Base-by-base conservation (phyloP, 2,888 invertebrate genomes). In the Brachyopa scutellaris region DNA sequence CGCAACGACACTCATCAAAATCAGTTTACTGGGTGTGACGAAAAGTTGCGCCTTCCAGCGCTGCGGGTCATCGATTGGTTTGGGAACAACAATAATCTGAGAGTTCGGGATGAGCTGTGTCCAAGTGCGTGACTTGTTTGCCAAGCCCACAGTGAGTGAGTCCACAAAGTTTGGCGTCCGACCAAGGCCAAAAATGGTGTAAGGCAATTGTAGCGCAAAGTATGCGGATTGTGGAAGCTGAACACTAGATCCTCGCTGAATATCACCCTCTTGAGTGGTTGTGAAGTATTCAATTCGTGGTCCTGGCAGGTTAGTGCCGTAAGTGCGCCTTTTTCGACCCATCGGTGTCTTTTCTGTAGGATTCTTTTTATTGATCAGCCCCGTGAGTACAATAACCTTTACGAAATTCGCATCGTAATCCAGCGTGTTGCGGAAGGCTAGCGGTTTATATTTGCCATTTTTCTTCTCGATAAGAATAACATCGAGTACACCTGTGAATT, bases 81-180 rank as follows among this genome's bases (percentile, higher is more conserved):
- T 93, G 1, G 99, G 99, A 77, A 99, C 96, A 0, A 99, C 96
- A 31, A 99, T 96, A 90, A 99, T 95, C 90, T 99, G 99, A 0
- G 99, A 98, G 88, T 99, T 99, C 0, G 99, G 99, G 88, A 99
- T 99, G 61, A 98, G 95, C 89, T 97, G 97, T 0, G 95, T 94
- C 96, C 97, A 98, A 72, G 93, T 94, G 85, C 94, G 94, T 0
- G 92, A 93, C 86, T 92, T 92, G 69, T 93, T 93, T n/a, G 93
- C 94, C 53, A 95, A 90, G 6, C 97, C 96, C 1, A 98, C 96
- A 66, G 93, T 94, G 31, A 99, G 91, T 8, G 93, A 93, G 87
- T 99, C 99, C 0, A 99, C 96, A 91, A 99, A 99, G 91, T 99
- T 99, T 1, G 99, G 99, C 33, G 98, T 98, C 74, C 98, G 93